Evolutionary conservation across 2,888 invertebrate species (phyloP).

Genomic region (Cosmopolites sordidus): DNA sequence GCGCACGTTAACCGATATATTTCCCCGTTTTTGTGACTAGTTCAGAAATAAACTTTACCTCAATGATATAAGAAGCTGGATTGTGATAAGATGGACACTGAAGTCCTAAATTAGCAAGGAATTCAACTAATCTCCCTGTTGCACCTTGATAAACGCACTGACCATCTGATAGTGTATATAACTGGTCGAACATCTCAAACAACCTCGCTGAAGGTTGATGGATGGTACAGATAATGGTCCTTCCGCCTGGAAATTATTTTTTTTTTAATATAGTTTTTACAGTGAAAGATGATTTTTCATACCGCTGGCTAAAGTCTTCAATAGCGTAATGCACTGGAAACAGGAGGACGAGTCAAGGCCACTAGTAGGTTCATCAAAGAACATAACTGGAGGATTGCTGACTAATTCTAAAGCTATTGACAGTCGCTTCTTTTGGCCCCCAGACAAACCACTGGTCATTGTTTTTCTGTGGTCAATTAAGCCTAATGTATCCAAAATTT

Average conservation of each 20-base stretch:
- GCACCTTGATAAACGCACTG: slow-evolving; percentile 93
- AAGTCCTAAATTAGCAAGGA: slow-evolving; percentile 72
- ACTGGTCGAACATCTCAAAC: slow-evolving; percentile 94
- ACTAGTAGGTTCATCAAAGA: slow-evolving; percentile 96
- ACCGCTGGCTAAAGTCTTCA: slow-evolving; percentile 77
- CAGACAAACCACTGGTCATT: slow-evolving; percentile 86
- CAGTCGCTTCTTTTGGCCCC: slow-evolving; percentile 91
- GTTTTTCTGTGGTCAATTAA: slow-evolving; percentile 83
- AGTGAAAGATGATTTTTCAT: no score
- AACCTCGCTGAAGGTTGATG: slow-evolving; percentile 95
- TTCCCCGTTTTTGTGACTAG: no score
- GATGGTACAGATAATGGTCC: slow-evolving; percentile 93
- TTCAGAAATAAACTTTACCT: slow-evolving; percentile 50
- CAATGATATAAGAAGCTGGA: slow-evolving; percentile 87
- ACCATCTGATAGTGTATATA: slow-evolving; percentile 90
- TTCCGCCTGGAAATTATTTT: slow-evolving; percentile 65
- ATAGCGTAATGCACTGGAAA: slow-evolving; percentile 85
- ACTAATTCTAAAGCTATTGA: slow-evolving; percentile 93
- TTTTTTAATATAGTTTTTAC: no score
- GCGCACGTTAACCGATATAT: no score
- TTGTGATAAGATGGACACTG: slow-evolving; percentile 96
- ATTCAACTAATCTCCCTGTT: slow-evolving; percentile 78
- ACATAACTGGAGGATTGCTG: slow-evolving; percentile 96
- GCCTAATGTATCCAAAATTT: slow-evolving; percentile 85
- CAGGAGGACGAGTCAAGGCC: slow-evolving; percentile 94